Conservation (phyloP, 2,797 vertebrate species). For the Choloepus didactylus region DNA sequence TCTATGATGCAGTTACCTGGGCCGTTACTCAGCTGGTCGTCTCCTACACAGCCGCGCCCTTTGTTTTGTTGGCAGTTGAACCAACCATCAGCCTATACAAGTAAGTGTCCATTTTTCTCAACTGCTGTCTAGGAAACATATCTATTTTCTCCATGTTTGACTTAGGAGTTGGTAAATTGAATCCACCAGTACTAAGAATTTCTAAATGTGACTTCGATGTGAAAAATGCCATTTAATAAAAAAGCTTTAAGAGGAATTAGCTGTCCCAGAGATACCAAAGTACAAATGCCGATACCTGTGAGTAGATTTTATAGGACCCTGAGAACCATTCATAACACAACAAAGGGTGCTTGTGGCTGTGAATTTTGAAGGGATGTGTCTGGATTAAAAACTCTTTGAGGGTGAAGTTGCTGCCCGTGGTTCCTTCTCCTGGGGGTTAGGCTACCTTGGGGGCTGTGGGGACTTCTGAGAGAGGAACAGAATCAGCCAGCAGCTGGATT, state of each 20-base stretch:
- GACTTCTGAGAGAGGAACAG: not conserved
- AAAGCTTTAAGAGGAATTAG: not conserved
- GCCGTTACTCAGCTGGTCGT: constrained; percentile 94
- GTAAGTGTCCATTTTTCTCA: constrained; percentile 86
- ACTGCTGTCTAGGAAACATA: fast-evolving
- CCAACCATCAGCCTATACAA: constrained; percentile 94
- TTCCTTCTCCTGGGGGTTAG: not conserved
- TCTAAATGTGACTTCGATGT: not conserved
- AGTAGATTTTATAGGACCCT: not conserved
- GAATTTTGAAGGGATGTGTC: not conserved
- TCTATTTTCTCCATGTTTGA: not conserved
- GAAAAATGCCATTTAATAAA: not conserved
- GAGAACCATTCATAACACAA: fast-evolving
- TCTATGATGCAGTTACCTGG: constrained; percentile 94
- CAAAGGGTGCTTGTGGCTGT: fast-evolving
- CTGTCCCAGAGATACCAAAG: not conserved
- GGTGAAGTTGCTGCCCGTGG: not conserved
- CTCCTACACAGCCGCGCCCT: constrained; percentile 95
- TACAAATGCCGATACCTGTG: fast-evolving
- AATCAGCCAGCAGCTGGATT: not conserved
- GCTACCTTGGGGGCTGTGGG: fast-evolving
- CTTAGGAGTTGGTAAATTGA: not conserved
- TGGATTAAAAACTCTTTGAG: not conserved
- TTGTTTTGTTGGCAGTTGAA: constrained; percentile 94
- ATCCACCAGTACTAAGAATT: not conserved